These are phyloP conservation scores for Crotalus helleri DNA, from an alignment of 2,113 vertebrate species.

Conservation along the genomic window DNA sequence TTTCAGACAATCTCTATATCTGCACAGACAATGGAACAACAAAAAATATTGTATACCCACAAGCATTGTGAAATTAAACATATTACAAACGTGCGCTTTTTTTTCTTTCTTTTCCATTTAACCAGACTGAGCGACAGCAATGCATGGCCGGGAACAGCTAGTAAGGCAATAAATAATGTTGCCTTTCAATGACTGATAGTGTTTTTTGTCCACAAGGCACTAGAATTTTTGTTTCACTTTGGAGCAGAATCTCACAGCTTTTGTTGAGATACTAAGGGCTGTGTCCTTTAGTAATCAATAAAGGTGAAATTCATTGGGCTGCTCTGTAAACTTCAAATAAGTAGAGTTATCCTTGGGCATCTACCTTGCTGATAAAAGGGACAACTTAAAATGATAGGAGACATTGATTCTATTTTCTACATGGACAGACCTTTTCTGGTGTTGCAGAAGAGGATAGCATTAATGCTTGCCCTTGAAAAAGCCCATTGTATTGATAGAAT, in stretches of 20 bases:
- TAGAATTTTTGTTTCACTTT: not conserved
- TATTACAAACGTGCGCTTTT: no score
- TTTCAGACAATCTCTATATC: no score
- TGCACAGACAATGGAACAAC: no score
- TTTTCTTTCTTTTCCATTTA: no score
- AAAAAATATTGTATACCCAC: no score
- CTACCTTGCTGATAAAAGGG: not conserved
- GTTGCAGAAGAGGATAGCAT: not conserved
- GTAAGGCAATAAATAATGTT: not conserved
- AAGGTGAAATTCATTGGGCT: not conserved
- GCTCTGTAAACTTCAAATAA: not conserved
- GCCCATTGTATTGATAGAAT: not conserved
- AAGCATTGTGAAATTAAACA: no score
- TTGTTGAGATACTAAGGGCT: not conserved
- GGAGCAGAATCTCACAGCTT: not conserved
- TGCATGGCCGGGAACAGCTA: no score
- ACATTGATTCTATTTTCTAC: not conserved
- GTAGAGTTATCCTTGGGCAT: not conserved
- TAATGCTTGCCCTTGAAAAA: not conserved
- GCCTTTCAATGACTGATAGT: not conserved
- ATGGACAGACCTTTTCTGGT: not conserved
- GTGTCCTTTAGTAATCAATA: not conserved
- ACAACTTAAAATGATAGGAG: not conserved
- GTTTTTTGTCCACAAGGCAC: not conserved
- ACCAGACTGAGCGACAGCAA: no score